Base-by-base conservation (phyloP, 2,797 vertebrate genomes). In the Eutrigla gurnardus region DNA sequence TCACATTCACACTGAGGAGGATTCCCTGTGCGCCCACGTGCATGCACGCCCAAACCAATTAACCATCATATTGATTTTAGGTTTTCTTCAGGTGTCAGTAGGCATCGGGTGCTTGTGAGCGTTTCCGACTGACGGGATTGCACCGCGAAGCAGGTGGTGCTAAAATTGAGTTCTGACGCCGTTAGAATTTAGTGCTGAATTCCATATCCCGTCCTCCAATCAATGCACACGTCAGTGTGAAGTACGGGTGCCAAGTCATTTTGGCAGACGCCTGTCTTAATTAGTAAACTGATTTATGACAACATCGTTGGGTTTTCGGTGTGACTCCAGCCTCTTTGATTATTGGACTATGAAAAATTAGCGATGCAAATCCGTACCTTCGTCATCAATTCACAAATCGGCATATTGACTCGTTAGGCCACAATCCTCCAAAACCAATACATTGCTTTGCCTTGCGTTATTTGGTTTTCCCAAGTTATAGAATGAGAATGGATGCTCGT, bases 21-120 rank as follows among this genome's bases (percentile, higher is more conserved):
- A 77, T 77, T 43, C 66, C 49, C 75, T 37, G 57, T 32, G 71
- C n/a, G 1, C 76, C 60, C 70, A 63, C 33, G 0, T 68, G 55
- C 82, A 57, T 54, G 47, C 63, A 52, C 49, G 65, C n/a, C 25
- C 73, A 81, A 25, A 79, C 77, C 78, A 90, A 91, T 92, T 89
- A 92, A 86, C 81, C 53, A 72, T 81, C 37, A 47, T 40, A 92
- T 91, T 85, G 92, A 93, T 92, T 87, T 85, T 42, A 60, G 73
- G 53, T 81, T 81, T 86, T 74, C 49, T 4, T 12, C 52, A 75
- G 57, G 62, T 88, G 86, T 90, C 89, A 86, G 77, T 81, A 64
- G 35, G 40, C 77, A 79, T 86, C 17, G 73, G 73, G 83, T 32
- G 18, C 75, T 73, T 86, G 82, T 84, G 87, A 91, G 89, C 86